phyloP scores from a whole-genome alignment of 2,797 vertebrate species.

The Menidia menidia region DNA sequence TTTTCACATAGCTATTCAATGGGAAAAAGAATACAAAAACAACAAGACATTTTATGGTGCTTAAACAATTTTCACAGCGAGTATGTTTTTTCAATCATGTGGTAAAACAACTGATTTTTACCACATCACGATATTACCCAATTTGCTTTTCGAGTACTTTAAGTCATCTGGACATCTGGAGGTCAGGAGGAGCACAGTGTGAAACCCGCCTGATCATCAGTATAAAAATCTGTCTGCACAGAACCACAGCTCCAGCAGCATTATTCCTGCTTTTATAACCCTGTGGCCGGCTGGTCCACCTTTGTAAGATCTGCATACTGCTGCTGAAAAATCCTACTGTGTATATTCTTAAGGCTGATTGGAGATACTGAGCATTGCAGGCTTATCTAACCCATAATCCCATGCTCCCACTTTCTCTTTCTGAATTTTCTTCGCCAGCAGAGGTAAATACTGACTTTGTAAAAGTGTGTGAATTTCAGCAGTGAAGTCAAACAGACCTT shows the following conservation, averaged over 20 bases:
- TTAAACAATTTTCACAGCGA: background rate
- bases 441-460: conserved; percentile 41
- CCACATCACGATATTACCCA: background rate
- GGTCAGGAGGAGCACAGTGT: background rate
- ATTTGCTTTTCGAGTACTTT: background rate
- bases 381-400: conserved; percentile 57
- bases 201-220: conserved; percentile 35
- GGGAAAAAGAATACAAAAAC: no score
- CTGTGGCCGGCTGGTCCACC: conserved; percentile 21
- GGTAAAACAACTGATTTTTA: no score
- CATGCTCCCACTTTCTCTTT: conserved; percentile 40
- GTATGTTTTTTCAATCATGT: background rate
- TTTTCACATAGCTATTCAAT: no score
- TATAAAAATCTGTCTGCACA: conserved; percentile 2
- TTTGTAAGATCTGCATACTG: conserved; percentile 40
- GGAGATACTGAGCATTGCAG: conserved; percentile 37
- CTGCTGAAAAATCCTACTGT: conserved; percentile 35
- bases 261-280: conserved; percentile 62
- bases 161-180: background rate
- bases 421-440: conserved; percentile 24
- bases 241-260: conserved; percentile 20
- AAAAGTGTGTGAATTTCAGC: conserved; percentile 30
- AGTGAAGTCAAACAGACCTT: conserved; percentile 46
- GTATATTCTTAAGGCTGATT: conserved; percentile 31
- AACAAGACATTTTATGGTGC: background rate